Evolutionary conservation across 2,797 vertebrate species (phyloP).

Genomic region (Florisuga fusca): DNA sequence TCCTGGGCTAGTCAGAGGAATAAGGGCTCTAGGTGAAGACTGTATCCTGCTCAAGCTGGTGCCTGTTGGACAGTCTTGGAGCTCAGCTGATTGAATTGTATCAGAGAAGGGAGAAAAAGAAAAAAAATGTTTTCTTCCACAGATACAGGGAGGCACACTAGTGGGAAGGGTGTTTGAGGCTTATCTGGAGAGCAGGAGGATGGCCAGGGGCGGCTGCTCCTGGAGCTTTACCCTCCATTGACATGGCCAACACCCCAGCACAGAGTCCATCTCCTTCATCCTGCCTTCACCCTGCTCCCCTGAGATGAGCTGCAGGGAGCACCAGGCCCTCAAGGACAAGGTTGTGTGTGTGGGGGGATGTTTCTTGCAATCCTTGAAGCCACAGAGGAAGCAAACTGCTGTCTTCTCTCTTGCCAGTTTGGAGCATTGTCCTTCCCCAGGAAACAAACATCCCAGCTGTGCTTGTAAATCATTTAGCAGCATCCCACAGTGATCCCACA

Average conservation of each 20-base stretch:
- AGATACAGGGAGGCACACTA: neutral
- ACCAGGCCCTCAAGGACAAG: fast-evolving
- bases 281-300: no score
- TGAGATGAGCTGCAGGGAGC: fast-evolving
- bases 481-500: neutral
- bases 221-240: fast-evolving
- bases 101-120: fast-evolving
- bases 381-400: neutral
- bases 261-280: fast-evolving
- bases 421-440: neutral
- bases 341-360: fast-evolving
- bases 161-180: neutral
- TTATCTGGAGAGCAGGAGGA: neutral
- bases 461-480: neutral
- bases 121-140: neutral
- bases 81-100: neutral
- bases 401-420: neutral
- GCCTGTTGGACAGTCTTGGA: neutral
- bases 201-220: neutral
- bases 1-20: neutral
- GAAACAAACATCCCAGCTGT: neutral
- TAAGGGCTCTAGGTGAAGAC: neutral
- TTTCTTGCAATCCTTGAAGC: neutral
- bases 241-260: neutral
- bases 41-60: neutral